Conservation (phyloP, 2,797 vertebrate genomes). For the Pteronotus mesoamericanus region DNA sequence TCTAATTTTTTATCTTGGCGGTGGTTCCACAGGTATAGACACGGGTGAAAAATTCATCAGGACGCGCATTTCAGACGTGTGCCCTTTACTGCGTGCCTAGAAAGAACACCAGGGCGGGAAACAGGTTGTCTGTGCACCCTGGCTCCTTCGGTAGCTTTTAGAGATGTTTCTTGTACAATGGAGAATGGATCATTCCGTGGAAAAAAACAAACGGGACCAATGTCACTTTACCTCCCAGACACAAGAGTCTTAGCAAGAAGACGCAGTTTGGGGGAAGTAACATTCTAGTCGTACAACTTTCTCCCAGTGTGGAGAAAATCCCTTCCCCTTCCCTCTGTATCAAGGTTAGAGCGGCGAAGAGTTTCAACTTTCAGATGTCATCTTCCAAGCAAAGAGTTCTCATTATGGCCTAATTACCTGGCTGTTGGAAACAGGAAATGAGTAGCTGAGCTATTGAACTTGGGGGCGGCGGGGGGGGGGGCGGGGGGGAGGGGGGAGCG, state of each 20-base stretch:
- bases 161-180: background rate
- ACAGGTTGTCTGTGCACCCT: background rate
- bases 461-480: too few species aligned
- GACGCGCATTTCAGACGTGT: background rate
- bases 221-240: background rate
- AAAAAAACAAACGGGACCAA: background rate
- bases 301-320: background rate
- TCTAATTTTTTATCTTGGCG: background rate
- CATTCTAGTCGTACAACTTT: background rate
- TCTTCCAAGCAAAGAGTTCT: conserved; percentile 27
- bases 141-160: background rate
- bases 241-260: background rate
- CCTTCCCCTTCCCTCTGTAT: background rate
- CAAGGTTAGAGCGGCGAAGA: background rate
- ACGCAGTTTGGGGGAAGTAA: background rate
- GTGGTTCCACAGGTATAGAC: background rate
- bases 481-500: too few species aligned
- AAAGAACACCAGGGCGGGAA: background rate
- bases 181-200: background rate
- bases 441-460: conserved; percentile 54
- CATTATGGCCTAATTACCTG: conserved; percentile 54
- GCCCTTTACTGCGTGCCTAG: background rate
- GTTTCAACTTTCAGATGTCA: conserved; percentile 47
- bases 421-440: conserved; percentile 49
- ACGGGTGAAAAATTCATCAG: background rate